Evolutionary conservation across 2,797 vertebrate genomes (phyloP), one percentile per base, ranked within the genome.

Genomic region (Eremophila alpestris): DNA sequence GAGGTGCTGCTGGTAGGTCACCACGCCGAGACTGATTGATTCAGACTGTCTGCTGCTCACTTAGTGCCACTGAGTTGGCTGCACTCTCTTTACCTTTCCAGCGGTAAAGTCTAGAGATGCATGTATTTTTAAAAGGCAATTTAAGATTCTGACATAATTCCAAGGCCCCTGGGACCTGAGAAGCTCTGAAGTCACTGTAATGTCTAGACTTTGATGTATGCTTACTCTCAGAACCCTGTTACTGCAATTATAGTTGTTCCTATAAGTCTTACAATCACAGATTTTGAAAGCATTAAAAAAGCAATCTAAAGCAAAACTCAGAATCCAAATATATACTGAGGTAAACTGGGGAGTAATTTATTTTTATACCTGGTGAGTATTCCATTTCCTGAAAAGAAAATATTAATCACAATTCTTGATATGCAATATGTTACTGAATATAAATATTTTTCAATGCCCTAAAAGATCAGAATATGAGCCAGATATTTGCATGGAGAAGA

Each of bases 91-190:
- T 87, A 77, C 75, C 71, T 96, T 79, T 90, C 30, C 86, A 87
- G 73, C 43, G 20, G 27, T 38, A 27, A 93, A 92, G 46, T 51
- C 73, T 83, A 58, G 36, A 94, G 43, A 74, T 43, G 46, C 26
- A 83, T 83, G 80, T 27, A 87, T 91, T 86, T 95, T 92, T 62
- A 63, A 65, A 70, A 95, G 34, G 36, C 8, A 56, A 2, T 78
- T 92, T 70, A 79, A 88, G 36, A 93, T 86, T 94, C 85, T 91
- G 94, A 63, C 82, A 79, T 89, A 91, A 95, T 90, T 85, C 54
- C 41, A 75, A 74, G 59, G 70, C 32, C 52, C 63, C 58, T 93
- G 92, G 55, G 79, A 86, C 22, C 81, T 76, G 30, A 86, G 73
- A 65, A 2, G 8, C 24, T 83, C 73, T 68, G 34, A 84, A 80